Base-by-base conservation (phyloP, 2,888 invertebrate genomes). In the Germaria angustata region DNA sequence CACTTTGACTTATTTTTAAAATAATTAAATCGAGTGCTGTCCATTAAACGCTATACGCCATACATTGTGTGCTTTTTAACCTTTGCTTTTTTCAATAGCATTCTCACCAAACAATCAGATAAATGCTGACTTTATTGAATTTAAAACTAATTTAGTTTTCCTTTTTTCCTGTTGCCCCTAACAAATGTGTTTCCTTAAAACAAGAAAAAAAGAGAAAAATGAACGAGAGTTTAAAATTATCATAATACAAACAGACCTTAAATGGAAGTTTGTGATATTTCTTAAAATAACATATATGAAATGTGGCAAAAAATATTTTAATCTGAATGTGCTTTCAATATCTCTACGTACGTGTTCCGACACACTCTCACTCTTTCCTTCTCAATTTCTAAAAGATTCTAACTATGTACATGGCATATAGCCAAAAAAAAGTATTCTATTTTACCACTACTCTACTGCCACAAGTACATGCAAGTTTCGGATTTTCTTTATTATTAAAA, bases 401-500 rank as follows among this genome's bases (percentile, higher is more conserved):
- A 8, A 36, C 7, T 41, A 17, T 17, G 20, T 7, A 41, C 65
- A 57, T 76, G 80, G 71, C 63, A 71, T 66, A 66, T 66, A 80
- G 65, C 63, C 79, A 79, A 82, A 84, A 80, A 15, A n/a, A 61
- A 41, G n/a, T 63, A 55, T 57, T 66, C 32, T 17, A 71, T 57
- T 75, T 76, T 20, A 55, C 68, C 71, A 73, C 17, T n/a, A 49
- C 44, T 55, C 34, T 46, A 22, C 55, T 63, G 39, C 44, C 17
- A 34, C 24, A 39, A 49, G 36, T 61, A 4, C 59, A 61, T 15
- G 36, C n/a, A 32, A 28, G 34, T 53, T 53, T 44, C 1, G 9
- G n/a, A 28, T 28, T 28, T 6, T 5, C 6, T 28, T 28, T 3
- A 28, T 5, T 28, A 28, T 3, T 28, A 28, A 28, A 28, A 28